Conservation (phyloP, 2,888 invertebrate genomes). For the Melieria crassipennis region DNA sequence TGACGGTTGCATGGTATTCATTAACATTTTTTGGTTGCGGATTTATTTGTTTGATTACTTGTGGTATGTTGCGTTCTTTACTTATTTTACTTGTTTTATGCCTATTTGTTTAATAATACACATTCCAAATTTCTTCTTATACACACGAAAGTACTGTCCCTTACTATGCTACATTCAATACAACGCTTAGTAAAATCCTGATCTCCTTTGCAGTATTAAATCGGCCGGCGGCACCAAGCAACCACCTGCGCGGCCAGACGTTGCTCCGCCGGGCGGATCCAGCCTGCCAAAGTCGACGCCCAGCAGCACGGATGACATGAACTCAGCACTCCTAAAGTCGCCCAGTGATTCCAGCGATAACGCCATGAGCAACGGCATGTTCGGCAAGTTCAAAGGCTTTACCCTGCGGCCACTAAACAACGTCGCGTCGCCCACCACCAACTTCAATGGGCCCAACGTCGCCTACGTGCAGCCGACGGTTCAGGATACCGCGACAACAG, state of each 20-base stretch:
- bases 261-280: conserved; percentile 45
- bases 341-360: conserved; percentile 69
- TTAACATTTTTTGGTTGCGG: no score
- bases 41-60: no score
- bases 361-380: conserved; percentile 72
- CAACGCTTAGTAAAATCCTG: no score
- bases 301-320: conserved; percentile 76
- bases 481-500: conserved; percentile 50
- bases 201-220: conserved; percentile 57
- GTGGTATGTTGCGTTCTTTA: no score
- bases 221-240: conserved; percentile 54
- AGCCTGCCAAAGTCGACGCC: conserved; percentile 68
- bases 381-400: conserved; percentile 89
- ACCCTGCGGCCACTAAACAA: conserved; percentile 69
- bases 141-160: no score
- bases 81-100: no score
- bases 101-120: no score
- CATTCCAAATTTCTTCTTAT: no score
- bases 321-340: conserved; percentile 73
- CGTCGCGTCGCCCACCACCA: conserved; percentile 54
- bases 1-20: no score
- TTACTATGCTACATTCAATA: no score
- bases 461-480: conserved; percentile 68
- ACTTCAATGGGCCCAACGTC: conserved; percentile 66
- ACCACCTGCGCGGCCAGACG: conserved; percentile 48